Base-by-base conservation (phyloP, 2,797 vertebrate genomes). In the Falco peregrinus region DNA sequence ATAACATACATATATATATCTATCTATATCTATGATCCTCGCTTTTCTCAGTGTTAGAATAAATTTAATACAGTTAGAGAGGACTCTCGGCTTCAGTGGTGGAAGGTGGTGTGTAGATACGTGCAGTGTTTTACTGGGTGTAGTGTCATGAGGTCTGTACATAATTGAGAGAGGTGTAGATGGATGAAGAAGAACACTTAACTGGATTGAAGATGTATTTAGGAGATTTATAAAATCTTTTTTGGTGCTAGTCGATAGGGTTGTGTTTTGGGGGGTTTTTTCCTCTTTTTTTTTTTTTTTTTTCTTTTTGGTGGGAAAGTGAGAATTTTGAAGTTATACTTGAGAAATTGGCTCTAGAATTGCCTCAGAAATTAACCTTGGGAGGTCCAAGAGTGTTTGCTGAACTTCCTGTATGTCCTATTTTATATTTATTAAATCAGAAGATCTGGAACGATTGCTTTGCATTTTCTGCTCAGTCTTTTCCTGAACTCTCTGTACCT, bases 201-300 rank as follows among this genome's bases (percentile, higher is more conserved):
- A 50, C 68, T 89, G 84, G 77, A 45, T 29, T 69, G 81, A 54
- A 69, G 82, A 35, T 56, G 78, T 78, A 14, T 63, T 85, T 69
- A 65, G 75, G 68, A 92, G 77, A 45, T 67, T 28, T 47, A 15
- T 37, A 31, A 41, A 33, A 37, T 65, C 75, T 81, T 37, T 37
- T 84, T 51, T 93, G 94, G 93, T 93, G 94, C 82, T 95, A 95
- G 79, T 93, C 59, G 45, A 56, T 61, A 35, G 74, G 14, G 50
- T 6, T 5, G 47, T 20, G 45, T 9, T 47, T 47, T 45, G 43
- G 12, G 12, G 39, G 1, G 1, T 2, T 33, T 33, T 37, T 45
- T 45, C 39, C 39, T 14, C 14, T 8, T 3, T 1, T 0, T 2
- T 1, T 9, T 22, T 54, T 35, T 35, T 35, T 13, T 8, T 1